phyloP scores from a whole-genome alignment of 2,888 invertebrate species.

The Tetragnatha montana region DNA sequence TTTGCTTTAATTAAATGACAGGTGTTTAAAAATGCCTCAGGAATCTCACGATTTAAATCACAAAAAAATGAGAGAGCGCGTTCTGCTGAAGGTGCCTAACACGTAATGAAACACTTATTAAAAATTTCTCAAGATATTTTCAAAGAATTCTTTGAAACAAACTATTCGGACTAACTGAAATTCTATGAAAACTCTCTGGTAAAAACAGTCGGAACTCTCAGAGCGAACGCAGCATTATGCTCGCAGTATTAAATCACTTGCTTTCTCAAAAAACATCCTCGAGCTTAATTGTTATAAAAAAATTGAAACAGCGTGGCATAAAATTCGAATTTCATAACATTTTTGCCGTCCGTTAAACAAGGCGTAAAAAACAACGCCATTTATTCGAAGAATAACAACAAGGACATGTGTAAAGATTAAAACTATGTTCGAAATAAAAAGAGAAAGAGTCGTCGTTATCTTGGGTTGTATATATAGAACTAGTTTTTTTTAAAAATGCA shows the following conservation, averaged over 20 bases:
- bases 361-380: slow-evolving; percentile 3
- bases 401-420: slow-evolving; percentile 14
- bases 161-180: slow-evolving; percentile 2
- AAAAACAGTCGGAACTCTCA: slow-evolving; percentile 4
- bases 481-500: slow-evolving; percentile 1
- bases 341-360: slow-evolving; percentile 6
- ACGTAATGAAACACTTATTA: slow-evolving; percentile 11
- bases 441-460: slow-evolving; percentile 4
- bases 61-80: neutral
- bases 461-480: neutral
- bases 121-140: slow-evolving; percentile 6
- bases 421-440: slow-evolving; percentile 11
- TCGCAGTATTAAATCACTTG: slow-evolving; percentile 1
- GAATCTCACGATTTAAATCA: neutral
- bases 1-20: neutral
- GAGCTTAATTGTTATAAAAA: slow-evolving; percentile 8
- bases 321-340: slow-evolving; percentile 17
- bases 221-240: neutral
- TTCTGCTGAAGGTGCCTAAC: neutral
- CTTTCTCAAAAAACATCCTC: neutral
- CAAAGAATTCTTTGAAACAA: slow-evolving; percentile 29
- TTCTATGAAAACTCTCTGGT: neutral
- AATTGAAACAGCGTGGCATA: neutral
- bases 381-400: slow-evolving; percentile 21
- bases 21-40: neutral